Conservation (phyloP, 2,113 vertebrate species). For the Eurypyga helias region DNA sequence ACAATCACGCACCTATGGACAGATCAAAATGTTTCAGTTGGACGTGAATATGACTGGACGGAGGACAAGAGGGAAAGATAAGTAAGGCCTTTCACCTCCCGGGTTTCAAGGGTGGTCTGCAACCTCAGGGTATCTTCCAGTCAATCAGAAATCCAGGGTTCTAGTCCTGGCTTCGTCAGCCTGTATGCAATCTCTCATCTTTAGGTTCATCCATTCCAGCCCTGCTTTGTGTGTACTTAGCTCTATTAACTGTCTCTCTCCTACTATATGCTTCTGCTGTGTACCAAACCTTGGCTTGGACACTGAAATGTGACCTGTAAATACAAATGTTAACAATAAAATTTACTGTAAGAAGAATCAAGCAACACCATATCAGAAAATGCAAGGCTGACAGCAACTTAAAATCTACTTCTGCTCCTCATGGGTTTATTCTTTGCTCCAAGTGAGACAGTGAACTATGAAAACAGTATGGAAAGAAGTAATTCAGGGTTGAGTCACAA, state of each 20-base stretch:
- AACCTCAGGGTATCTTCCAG: background rate
- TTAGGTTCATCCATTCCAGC: background rate
- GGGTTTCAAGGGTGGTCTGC: background rate
- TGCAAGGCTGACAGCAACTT: background rate
- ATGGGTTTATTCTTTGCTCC: background rate
- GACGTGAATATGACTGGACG: background rate
- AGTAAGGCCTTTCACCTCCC: background rate
- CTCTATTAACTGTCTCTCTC: background rate
- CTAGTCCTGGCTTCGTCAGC: background rate
- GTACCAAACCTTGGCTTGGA: background rate
- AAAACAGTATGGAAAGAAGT: background rate
- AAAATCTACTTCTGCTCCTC: background rate
- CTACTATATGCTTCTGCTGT: background rate
- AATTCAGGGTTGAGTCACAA: constrained; percentile 1
- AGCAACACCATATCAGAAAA: background rate
- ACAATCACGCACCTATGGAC: background rate
- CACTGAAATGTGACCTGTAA: background rate
- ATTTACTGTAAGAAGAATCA: background rate
- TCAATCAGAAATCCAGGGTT: background rate
- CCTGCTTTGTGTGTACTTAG: background rate
- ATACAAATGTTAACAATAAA: background rate
- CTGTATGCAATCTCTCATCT: background rate
- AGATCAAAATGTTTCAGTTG: background rate
- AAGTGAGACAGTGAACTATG: constrained; percentile 19
- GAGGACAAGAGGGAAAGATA: background rate